These are phyloP conservation scores for Kryptolebias marmoratus DNA, from an alignment of 2,113 vertebrate genomes.

Conservation along the genomic window DNA sequence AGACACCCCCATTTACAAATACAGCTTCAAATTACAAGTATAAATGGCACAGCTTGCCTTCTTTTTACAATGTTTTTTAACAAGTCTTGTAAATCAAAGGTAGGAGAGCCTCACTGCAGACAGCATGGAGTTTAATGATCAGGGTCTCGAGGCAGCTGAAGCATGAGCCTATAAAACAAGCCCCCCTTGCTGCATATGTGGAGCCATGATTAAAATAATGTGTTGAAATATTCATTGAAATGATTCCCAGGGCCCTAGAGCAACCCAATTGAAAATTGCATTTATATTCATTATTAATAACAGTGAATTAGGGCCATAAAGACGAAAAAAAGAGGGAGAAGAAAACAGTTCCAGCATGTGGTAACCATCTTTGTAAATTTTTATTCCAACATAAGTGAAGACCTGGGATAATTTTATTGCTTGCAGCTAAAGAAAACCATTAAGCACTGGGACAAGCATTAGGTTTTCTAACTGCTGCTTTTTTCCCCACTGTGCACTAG, in stretches of 20 bases:
- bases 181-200: conserved; percentile 81
- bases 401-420: conserved; percentile 89
- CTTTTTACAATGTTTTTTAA: conserved; percentile 92
- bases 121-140: conserved; percentile 93
- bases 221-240: conserved; percentile 99
- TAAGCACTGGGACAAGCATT: conserved; percentile 81
- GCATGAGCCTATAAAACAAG: conserved; percentile 92
- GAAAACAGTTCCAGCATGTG: conserved; percentile 86
- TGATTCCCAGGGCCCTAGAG: conserved; percentile 92
- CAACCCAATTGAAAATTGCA: conserved; percentile 92
- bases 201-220: conserved; percentile 98
- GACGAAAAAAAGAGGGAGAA: conserved; percentile 55
- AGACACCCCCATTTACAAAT: conserved; percentile 89
- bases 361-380: conserved; percentile 99
- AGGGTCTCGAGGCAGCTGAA: conserved; percentile 83
- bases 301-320: conserved; percentile 89
- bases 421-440: conserved; percentile 90
- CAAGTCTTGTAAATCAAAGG: conserved; percentile 96
- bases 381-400: conserved; percentile 90
- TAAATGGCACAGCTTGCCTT: conserved; percentile 90
- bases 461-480: conserved; percentile 79
- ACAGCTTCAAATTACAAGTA: conserved; percentile 93
- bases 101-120: conserved; percentile 87
- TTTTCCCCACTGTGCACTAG: conserved; percentile 71
- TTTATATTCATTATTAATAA: conserved; percentile 99